Percentiles rank a stretch among this genome's conserved stretches.
Conservation (phyloP, 1,140 invertebrate genomes). For the Trissolcus basalis region DNA sequence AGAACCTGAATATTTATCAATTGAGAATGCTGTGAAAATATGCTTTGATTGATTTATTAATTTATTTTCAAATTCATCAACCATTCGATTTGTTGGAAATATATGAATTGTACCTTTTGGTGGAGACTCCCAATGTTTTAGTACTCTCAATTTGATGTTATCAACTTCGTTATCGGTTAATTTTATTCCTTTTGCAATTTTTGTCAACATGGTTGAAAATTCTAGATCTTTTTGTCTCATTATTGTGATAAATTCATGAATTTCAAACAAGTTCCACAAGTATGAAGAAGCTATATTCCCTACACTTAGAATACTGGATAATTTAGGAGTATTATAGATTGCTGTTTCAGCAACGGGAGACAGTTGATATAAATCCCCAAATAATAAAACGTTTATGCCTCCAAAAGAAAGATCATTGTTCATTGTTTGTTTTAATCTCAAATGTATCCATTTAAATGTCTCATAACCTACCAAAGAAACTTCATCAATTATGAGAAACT, state of each 20-base stretch:
- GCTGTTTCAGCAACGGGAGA: slow-evolving; percentile 43
- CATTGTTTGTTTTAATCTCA: slow-evolving; percentile 64
- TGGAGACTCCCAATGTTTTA: slow-evolving; percentile 4
- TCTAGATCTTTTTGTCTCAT: slow-evolving; percentile 59
- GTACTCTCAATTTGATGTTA: neutral
- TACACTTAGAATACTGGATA: no score
- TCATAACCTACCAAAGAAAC: slow-evolving; percentile 65
- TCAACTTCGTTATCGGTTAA: slow-evolving; percentile 24
- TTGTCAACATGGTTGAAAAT: slow-evolving; percentile 51
- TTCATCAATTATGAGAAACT: slow-evolving; percentile 70
- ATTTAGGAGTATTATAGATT: slow-evolving; percentile 34
- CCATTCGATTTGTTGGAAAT: slow-evolving; percentile 6
- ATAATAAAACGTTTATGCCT: slow-evolving; percentile 53
- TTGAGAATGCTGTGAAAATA: slow-evolving; percentile 6
- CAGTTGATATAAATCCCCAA: slow-evolving; percentile 59
- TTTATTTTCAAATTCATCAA: slow-evolving; percentile 2
- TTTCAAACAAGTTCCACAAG: slow-evolving; percentile 53
- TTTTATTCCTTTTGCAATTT: slow-evolving; percentile 26
- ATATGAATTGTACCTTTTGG: slow-evolving; percentile 3
- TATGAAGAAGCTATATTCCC: slow-evolving; percentile 10
- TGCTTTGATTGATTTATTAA: slow-evolving; percentile 3
- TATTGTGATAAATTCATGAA: slow-evolving; percentile 56
- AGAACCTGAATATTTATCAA: neutral
- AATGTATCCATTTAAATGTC: slow-evolving; percentile 57
- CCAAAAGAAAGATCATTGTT: slow-evolving; percentile 55